Evolutionary conservation across 1,140 invertebrate genomes (phyloP).

Genomic region (Euwallacea similis): DNA sequence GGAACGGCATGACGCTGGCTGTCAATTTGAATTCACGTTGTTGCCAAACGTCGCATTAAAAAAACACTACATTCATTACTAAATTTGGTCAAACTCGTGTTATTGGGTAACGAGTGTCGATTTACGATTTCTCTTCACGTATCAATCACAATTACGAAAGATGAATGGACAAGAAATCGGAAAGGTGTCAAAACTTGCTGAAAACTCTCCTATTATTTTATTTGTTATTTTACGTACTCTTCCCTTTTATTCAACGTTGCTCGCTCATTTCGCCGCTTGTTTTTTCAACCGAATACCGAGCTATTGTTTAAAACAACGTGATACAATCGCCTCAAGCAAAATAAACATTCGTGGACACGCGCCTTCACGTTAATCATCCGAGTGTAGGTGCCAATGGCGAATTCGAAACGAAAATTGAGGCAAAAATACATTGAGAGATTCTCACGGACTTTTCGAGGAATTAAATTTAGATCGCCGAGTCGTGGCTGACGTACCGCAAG

Average conservation of each 20-base stretch:
- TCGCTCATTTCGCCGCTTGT: background rate
- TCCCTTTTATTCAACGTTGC: constrained; percentile 9
- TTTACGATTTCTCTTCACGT: too few species aligned
- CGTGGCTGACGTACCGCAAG: constrained; percentile 38
- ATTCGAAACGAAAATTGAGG: background rate
- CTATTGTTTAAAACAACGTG: constrained; percentile 19
- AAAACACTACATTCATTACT: too few species aligned
- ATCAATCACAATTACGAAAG: too few species aligned
- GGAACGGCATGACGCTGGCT: too few species aligned
- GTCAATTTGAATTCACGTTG: too few species aligned
- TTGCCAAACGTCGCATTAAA: too few species aligned
- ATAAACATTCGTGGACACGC: constrained; percentile 15
- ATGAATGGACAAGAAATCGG: background rate
- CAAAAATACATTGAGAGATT: background rate
- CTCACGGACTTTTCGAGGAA: constrained; percentile 2
- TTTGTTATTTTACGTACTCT: constrained; percentile 13
- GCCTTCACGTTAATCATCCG: constrained; percentile 1
- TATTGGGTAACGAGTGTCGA: too few species aligned
- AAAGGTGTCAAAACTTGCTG: constrained; percentile 5
- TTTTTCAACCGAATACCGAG: constrained; percentile 9
- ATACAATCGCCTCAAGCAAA: constrained; percentile 11
- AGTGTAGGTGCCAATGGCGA: background rate
- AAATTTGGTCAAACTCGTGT: too few species aligned
- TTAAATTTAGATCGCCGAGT: constrained; percentile 40
- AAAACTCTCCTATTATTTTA: constrained; percentile 18